Evolutionary conservation across 2,797 vertebrate genomes (phyloP), one percentile per base, ranked within the genome.

Genomic region (Lates japonicus): DNA sequence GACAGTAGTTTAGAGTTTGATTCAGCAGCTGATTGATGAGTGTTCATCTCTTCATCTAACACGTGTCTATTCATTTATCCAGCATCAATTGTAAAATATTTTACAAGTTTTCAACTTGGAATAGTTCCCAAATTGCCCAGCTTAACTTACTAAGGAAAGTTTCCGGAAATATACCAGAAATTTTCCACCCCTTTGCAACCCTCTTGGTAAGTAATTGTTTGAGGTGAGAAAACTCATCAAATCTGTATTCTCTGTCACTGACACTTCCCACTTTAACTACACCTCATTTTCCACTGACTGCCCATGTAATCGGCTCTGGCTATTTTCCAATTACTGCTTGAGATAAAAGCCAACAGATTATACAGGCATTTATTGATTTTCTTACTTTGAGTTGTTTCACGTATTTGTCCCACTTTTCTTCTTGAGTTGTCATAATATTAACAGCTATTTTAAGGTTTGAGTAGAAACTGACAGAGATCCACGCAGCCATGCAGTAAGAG

Each of bases 261-360:
- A 58, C 67, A 68, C 65, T 57, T 77, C 41, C 9, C 9, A 14
- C 46, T 55, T 74, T 66, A 46, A 74, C 39, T 48, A 11, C 44
- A 31, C 37, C 61, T 71, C 65, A 71, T 82, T 76, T 74, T 68
- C 68, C 59, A 65, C 76, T 29, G 62, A 75, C 70, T 65, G 74
- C 42, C 41, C 1, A 0, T 65, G 13, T 66, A 73, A 76, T 72
- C 62, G 3, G 4, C 42, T 61, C 63, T 25, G 14, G 7, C 48
- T 51, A n/a, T 65, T 72, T 75, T 68, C 58, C 65, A 71, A 64
- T 65, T 66, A 75, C 54, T 17, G 48, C 60, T 46, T 2, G 0
- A 52, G 63, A 88, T 75, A 62, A 85, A 83, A 66, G 52, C 46
- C 66, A 66, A 44, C 71, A 69, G 61, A 84, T 67, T 66, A 63